phyloP scores from a whole-genome alignment of 2,797 vertebrate species.

The Poecilia picta region DNA sequence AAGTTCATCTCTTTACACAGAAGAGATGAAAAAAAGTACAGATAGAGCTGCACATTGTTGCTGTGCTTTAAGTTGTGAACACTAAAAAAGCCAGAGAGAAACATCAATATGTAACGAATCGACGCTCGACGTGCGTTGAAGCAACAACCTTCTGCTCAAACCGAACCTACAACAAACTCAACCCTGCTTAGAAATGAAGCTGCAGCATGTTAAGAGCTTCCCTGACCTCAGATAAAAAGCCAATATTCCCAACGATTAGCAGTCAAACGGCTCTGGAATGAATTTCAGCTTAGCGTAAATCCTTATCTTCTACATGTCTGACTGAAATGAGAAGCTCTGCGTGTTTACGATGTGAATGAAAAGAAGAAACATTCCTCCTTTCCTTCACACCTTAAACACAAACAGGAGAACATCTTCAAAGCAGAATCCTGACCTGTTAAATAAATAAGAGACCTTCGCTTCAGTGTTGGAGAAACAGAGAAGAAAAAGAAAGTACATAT shows the following conservation, averaged over 20 bases:
- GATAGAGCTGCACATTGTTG: slow-evolving; percentile 1
- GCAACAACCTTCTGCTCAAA: too few relatives aligned
- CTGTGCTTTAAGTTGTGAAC: slow-evolving; percentile 2
- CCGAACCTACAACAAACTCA: too few relatives aligned
- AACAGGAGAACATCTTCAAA: background rate
- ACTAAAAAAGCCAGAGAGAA: background rate
- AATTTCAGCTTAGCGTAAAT: slow-evolving; percentile 4
- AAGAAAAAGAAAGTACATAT: background rate
- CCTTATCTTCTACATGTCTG: background rate
- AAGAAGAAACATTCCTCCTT: background rate
- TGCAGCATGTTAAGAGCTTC: slow-evolving; percentile 1
- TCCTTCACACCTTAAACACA: background rate
- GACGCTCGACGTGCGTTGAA: too few relatives aligned
- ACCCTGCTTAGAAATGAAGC: slow-evolving; percentile 2
- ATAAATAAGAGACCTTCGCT: background rate
- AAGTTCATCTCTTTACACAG: too few relatives aligned
- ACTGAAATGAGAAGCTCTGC: slow-evolving; percentile 2
- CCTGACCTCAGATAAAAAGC: background rate
- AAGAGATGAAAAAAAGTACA: background rate
- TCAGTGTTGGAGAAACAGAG: background rate
- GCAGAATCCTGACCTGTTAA: background rate
- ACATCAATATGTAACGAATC: too few relatives aligned
- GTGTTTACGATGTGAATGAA: background rate
- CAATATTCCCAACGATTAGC: background rate
- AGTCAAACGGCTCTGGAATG: background rate